Percentiles rank a stretch among this genome's conserved stretches.
These are phyloP conservation scores for Troilus luridus DNA, from an alignment of 2,888 invertebrate genomes.

Conservation along the genomic window DNA sequence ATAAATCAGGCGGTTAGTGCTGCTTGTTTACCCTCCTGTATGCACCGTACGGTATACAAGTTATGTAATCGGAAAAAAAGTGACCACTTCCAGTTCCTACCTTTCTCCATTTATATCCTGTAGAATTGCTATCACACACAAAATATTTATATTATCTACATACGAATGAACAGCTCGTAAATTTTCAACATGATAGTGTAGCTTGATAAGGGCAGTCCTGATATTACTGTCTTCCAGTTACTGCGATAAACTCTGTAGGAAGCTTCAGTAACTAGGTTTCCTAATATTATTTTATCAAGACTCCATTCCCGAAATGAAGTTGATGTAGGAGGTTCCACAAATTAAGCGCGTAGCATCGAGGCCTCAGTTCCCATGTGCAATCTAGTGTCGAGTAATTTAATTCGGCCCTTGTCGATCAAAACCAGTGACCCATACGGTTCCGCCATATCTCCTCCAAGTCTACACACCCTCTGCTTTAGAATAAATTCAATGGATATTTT, in stretches of 20 bases:
- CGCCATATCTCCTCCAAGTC: background rate
- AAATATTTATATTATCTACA: no score
- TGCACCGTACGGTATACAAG: no score
- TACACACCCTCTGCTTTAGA: background rate
- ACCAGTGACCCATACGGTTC: background rate
- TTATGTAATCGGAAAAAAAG: no score
- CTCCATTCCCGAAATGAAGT: constrained; percentile 8
- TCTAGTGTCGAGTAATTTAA: constrained; percentile 23
- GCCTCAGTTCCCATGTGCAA: background rate
- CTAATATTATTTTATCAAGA: background rate
- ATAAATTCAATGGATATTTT: background rate
- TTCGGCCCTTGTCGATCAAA: constrained; percentile 33
- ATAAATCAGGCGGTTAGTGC: no score
- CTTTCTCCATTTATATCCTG: no score
- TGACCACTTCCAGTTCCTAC: no score
- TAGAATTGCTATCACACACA: no score
- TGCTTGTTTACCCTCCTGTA: no score
- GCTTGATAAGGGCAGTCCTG: no score
- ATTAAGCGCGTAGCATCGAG: background rate
- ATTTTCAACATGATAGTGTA: no score
- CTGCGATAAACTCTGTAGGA: background rate
- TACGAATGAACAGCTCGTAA: no score
- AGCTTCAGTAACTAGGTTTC: background rate
- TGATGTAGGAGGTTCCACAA: background rate
- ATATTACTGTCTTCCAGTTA: no score